Base-by-base conservation (phyloP, 2,113 vertebrate genomes). In the Callocephalon fimbriatum region DNA sequence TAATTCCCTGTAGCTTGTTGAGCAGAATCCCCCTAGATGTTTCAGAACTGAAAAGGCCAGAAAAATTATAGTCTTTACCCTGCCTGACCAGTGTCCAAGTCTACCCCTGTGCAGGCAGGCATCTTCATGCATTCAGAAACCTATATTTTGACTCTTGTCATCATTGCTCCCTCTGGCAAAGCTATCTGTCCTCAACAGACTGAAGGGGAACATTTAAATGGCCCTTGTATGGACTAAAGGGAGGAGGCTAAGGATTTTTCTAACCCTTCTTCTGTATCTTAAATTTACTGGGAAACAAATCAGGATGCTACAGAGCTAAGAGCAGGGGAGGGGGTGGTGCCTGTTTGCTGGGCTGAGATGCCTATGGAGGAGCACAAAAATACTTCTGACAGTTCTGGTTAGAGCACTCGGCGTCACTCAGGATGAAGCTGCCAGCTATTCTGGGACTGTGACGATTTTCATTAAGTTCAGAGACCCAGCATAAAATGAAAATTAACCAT, bases 61-160 rank as follows among this genome's bases (percentile, higher is more conserved):
- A 17, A 70, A 70, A 25, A 11, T 3, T 3, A 29, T 1, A 16
- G 12, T 1, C 7, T 51, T 65, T 5, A 9, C 6, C 61, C 12
- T 0, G 0, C 20, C 62, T 68, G 62, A 21, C 2, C 16, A 17
- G 13, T 8, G 37, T 31, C 32, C 27, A n/a, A 7, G 3, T 19
- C 50, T 32, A 7, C 13, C 62, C 54, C 29, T 17, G 27, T 29
- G 27, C 5, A 38, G 35, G 35, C 21, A 6, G 9, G 23, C 6
- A 1, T 6, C 65, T 67, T 45, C 31, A 1, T 12, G 19, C 17
- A 4, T 1, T 27, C 56, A 32, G 26, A 22, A 48, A 13, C 14
- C 48, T 45, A 9, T 0, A 0, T 10, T 19, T 47, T 19, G 2
- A 19, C 6, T 70, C 58, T 62, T 38, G 42, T 73, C 29, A 1